These are phyloP conservation scores for Microcebus ravelobensis DNA, from an alignment of 2,113 vertebrate species.

Conservation along the genomic window DNA sequence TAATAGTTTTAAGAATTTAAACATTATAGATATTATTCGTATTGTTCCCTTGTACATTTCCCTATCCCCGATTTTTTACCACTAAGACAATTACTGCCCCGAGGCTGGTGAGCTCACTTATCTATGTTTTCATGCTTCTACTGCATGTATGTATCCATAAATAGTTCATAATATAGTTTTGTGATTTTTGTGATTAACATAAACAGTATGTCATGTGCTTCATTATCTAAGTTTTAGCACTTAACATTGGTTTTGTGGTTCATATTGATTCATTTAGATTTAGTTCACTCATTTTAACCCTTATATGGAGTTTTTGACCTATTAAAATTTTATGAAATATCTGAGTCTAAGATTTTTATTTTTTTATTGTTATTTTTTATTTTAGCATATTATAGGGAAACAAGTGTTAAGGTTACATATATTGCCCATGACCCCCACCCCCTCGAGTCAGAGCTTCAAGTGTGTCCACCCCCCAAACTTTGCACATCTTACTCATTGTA, in stretches of 20 bases:
- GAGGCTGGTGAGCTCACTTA: not conserved
- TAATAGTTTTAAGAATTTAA: not conserved
- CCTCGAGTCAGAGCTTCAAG: too few species aligned
- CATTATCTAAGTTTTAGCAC: not conserved
- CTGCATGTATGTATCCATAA: not conserved
- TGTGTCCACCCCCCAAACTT: too few species aligned
- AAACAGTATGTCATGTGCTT: not conserved
- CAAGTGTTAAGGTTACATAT: too few species aligned
- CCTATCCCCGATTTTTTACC: not conserved
- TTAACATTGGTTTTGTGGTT: not conserved
- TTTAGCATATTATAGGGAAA: too few species aligned
- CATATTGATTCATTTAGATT: not conserved
- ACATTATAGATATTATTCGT: not conserved
- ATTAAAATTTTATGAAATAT: not conserved
- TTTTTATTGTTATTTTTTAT: too few species aligned
- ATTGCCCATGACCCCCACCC: too few species aligned
- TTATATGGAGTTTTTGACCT: not conserved
- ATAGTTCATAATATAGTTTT: not conserved
- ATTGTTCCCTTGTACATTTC: not conserved
- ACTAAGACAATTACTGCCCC: not conserved
- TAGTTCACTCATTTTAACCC: not conserved
- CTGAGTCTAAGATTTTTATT: not conserved
- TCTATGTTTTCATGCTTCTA: not conserved
- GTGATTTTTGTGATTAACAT: not conserved
- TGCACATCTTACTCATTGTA: too few species aligned